These are phyloP conservation scores for Spea multiplicata DNA, from an alignment of 2,113 vertebrate genomes.

Conservation along the genomic window DNA sequence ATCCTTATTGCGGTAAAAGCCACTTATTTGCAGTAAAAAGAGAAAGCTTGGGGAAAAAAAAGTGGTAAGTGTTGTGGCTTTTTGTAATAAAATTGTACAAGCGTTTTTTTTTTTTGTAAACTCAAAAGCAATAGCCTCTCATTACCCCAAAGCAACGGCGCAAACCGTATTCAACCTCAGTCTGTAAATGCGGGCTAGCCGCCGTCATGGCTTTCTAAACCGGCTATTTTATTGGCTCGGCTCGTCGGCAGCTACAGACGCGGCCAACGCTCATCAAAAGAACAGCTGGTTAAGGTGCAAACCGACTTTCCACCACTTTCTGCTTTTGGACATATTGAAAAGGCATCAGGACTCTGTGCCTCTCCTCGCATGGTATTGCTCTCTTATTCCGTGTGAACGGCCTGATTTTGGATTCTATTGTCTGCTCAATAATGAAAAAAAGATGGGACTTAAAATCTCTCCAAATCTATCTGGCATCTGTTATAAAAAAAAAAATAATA, in stretches of 20 bases:
- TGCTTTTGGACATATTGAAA: background rate
- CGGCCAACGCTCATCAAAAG: too few species aligned
- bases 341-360: background rate
- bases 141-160: background rate
- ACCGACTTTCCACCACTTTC: background rate
- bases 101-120: too few species aligned
- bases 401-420: background rate
- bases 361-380: background rate
- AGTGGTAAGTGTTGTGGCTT: too few species aligned
- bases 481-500: background rate
- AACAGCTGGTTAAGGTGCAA: too few species aligned
- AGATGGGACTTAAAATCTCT: background rate
- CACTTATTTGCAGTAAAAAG: too few species aligned
- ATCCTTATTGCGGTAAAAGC: too few species aligned
- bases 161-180: conserved; percentile 5
- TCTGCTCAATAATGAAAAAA: conserved; percentile 17
- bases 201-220: background rate
- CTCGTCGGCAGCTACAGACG: background rate
- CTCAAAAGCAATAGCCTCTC: too few species aligned
- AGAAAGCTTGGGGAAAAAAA: too few species aligned
- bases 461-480: background rate
- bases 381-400: background rate
- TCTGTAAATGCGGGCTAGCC: conserved; percentile 2
- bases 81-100: too few species aligned
- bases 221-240: conserved; percentile 14